Percentiles rank a stretch among this genome's conserved stretches.
These are phyloP conservation scores for Callopanchax toddi DNA, from an alignment of 2,113 vertebrate genomes.

Conservation along the genomic window DNA sequence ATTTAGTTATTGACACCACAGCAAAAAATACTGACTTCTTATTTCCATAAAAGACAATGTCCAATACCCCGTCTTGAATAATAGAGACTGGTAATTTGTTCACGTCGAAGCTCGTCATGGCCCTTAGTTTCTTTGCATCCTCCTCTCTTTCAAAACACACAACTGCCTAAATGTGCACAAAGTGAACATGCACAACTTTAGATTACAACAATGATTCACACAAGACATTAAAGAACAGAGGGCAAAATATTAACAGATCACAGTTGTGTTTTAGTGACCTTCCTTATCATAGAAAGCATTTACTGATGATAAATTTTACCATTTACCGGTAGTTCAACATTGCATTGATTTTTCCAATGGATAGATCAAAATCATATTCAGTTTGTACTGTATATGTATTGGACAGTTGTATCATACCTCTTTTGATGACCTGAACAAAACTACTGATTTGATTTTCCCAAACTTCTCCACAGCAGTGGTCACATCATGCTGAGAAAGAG, in stretches of 20 bases:
- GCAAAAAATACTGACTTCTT: not conserved
- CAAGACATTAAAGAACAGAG: not conserved
- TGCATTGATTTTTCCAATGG: no score
- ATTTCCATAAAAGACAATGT: not conserved
- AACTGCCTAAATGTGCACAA: constrained; percentile 47
- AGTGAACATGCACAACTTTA: constrained; percentile 4
- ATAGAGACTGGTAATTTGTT: constrained; percentile 41
- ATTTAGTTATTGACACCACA: not conserved
- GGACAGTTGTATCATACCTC: constrained; percentile 25
- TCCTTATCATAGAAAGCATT: no score
- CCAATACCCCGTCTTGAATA: constrained; percentile 36
- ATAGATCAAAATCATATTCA: no score
- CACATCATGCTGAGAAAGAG: constrained; percentile 23
- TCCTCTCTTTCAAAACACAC: constrained; percentile 70
- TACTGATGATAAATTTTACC: no score
- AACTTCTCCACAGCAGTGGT: not conserved
- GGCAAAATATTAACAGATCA: not conserved
- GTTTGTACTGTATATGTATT: no score
- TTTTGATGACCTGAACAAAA: constrained; percentile 15
- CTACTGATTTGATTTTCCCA: constrained; percentile 51
- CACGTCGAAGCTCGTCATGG: constrained; percentile 26
- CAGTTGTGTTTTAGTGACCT: not conserved
- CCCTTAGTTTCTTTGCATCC: constrained; percentile 68
- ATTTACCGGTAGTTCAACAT: no score
- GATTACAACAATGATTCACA: not conserved